Evolutionary conservation across 2,888 invertebrate species (phyloP).

Genomic region (Gonocerus acuteangulatus): DNA sequence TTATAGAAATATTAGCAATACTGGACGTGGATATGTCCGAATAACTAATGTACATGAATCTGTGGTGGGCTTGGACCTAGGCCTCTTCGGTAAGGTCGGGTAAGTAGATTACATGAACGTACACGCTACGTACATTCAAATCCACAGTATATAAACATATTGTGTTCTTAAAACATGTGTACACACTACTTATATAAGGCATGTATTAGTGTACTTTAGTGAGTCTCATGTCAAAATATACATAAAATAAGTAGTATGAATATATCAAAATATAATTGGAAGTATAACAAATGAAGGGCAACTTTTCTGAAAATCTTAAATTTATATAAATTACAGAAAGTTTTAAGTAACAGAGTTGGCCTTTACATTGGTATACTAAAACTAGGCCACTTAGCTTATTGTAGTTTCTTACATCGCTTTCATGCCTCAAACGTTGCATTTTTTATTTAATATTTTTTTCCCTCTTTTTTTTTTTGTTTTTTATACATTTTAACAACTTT

Average conservation of each 20-base stretch:
- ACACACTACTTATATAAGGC: constrained; percentile 24
- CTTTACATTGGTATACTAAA: constrained; percentile 27
- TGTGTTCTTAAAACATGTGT: constrained; percentile 4
- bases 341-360: constrained; percentile 27
- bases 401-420: constrained; percentile 15
- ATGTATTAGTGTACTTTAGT: constrained; percentile 19
- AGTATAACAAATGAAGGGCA: constrained; percentile 25
- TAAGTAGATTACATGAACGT: too few relatives aligned
- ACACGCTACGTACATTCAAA: too few relatives aligned
- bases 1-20: constrained; percentile 24
- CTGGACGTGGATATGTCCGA: constrained; percentile 16
- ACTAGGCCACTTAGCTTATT: constrained; percentile 24
- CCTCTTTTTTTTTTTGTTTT: constrained; percentile 18
- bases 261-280: constrained; percentile 26
- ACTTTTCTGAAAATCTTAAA: constrained; percentile 16
- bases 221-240: constrained; percentile 17
- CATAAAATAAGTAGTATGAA: constrained; percentile 22
- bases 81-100: constrained; percentile 1
- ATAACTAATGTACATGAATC: constrained; percentile 16
- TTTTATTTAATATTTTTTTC: background rate
- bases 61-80: constrained; percentile 14
- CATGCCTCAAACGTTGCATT: constrained; percentile 1
- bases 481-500: constrained; percentile 27
- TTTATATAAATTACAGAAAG: constrained; percentile 20
- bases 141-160: too few relatives aligned